Conservation (phyloP, 2,888 invertebrate species). For the Ormyrus nitidulus region DNA sequence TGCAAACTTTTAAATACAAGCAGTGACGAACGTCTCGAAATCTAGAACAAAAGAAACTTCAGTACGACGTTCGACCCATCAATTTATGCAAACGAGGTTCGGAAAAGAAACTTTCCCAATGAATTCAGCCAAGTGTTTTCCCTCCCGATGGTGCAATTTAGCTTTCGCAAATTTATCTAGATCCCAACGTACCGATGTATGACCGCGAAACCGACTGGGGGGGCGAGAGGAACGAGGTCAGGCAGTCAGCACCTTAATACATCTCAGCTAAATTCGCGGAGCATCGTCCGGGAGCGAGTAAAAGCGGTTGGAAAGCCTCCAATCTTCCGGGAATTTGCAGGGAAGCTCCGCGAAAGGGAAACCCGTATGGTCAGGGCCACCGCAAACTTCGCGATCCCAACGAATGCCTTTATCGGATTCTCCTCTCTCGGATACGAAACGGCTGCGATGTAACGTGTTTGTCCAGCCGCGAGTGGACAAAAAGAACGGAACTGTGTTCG, state of each 20-base stretch:
- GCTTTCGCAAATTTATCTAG: slow-evolving; percentile 25
- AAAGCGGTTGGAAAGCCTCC: slow-evolving; percentile 32
- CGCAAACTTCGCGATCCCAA: slow-evolving; percentile 29
- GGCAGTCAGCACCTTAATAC: slow-evolving; percentile 36
- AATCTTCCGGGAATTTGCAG: slow-evolving; percentile 20
- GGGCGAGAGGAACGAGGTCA: slow-evolving; percentile 1
- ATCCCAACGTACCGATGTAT: background rate
- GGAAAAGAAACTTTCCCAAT: background rate
- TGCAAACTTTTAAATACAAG: too few species aligned
- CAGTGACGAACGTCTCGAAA: too few species aligned
- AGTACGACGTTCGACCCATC: background rate
- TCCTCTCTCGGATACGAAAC: background rate
- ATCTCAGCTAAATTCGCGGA: background rate
- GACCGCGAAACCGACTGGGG: background rate
- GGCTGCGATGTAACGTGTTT: too few species aligned
- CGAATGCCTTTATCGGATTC: slow-evolving; percentile 36
- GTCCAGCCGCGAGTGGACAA: too few species aligned
- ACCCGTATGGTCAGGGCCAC: slow-evolving; percentile 8
- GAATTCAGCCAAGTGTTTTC: background rate
- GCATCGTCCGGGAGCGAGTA: background rate
- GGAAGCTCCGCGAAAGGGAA: slow-evolving; percentile 5
- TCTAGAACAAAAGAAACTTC: background rate
- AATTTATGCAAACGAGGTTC: background rate
- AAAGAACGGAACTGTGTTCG: too few species aligned
- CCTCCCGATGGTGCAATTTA: slow-evolving; percentile 1